A percentile compares a stretch with the other conserved stretches of the same genome.
Evolutionary conservation across 2,113 vertebrate genomes (phyloP).

Genomic region (Myrmecophaga tridactyla): DNA sequence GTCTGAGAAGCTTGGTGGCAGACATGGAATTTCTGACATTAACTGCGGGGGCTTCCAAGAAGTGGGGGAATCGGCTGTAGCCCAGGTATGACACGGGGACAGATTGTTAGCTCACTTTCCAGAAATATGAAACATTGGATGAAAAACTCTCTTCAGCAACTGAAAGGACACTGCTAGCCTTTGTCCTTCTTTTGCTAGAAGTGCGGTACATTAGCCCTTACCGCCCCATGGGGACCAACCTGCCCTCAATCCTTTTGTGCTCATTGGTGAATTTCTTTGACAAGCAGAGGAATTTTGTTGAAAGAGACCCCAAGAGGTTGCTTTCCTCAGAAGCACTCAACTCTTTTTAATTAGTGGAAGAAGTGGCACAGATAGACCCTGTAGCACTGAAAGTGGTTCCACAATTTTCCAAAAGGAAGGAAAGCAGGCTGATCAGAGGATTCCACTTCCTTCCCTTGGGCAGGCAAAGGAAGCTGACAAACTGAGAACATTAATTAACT

Average conservation of each 20-base stretch:
- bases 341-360: conserved; percentile 58
- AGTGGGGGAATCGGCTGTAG: no score
- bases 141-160: neutral
- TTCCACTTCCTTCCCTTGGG: neutral
- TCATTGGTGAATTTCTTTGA: neutral
- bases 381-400: neutral
- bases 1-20: neutral
- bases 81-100: neutral
- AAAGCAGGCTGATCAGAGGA: neutral
- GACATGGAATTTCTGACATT: neutral
- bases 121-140: neutral
- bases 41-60: no score
- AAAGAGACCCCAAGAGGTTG: neutral
- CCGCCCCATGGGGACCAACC: neutral
- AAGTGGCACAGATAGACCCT: neutral
- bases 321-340: neutral
- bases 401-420: conserved; percentile 30
- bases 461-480: conserved; percentile 1
- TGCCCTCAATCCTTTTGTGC: neutral
- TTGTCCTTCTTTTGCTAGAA: no score
- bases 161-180: neutral
- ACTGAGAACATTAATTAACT: conserved; percentile 26
- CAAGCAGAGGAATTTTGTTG: neutral
- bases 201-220: rapidly evolving
- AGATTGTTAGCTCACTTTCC: neutral